Evolutionary conservation across 2,888 invertebrate genomes (phyloP).

Genomic region (Ochropacha duplaris): DNA sequence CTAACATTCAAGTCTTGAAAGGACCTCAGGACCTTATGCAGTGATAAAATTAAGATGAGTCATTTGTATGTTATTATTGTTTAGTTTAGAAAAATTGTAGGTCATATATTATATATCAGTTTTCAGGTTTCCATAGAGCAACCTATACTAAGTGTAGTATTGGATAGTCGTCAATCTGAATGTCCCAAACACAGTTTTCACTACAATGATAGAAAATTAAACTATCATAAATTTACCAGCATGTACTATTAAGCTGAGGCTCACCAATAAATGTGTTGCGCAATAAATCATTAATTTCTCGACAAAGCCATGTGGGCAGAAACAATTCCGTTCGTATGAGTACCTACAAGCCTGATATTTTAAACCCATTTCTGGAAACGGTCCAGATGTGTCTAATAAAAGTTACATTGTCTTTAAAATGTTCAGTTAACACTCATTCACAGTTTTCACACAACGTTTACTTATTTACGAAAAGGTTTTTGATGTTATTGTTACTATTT

Average conservation of each 20-base stretch:
- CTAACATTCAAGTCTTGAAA: too few relatives aligned
- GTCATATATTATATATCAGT: too few relatives aligned
- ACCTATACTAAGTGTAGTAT: too few relatives aligned
- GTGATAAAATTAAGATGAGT: too few relatives aligned
- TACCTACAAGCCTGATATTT: background rate
- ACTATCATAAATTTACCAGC: background rate
- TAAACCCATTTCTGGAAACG: background rate
- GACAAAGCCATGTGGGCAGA: slow-evolving; percentile 1
- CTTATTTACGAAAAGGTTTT: background rate
- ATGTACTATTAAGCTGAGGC: slow-evolving; percentile 1
- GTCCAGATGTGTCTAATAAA: slow-evolving; percentile 2
- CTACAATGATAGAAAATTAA: background rate
- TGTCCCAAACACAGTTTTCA: background rate
- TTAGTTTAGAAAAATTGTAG: too few relatives aligned
- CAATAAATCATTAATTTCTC: background rate
- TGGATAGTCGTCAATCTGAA: too few relatives aligned
- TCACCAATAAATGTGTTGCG: background rate
- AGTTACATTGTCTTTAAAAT: background rate
- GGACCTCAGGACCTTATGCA: too few relatives aligned
- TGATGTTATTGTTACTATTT: background rate
- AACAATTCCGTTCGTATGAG: background rate
- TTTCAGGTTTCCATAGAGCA: too few relatives aligned
- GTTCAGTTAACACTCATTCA: background rate
- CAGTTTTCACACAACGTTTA: background rate
- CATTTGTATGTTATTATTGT: too few relatives aligned